A percentile compares a stretch with the other conserved stretches of the same genome.
Conservation (phyloP, 2,797 vertebrate species). For the Syngnathus rostellatus region DNA sequence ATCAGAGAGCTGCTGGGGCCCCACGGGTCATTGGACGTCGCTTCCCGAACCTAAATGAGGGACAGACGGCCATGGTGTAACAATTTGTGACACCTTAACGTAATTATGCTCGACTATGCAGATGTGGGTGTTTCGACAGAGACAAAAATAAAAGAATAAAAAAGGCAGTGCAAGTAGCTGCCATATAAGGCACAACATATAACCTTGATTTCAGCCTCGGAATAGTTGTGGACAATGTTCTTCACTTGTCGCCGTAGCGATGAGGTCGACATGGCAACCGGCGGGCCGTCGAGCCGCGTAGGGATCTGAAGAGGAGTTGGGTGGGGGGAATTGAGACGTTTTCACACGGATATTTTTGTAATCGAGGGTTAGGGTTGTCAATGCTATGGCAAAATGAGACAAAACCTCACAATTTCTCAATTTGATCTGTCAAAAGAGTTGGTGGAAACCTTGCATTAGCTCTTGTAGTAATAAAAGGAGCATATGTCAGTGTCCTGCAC, state of each 20-base stretch:
- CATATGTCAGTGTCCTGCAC: conserved; percentile 20
- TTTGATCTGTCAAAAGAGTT: neutral
- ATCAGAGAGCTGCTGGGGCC: conserved; percentile 91
- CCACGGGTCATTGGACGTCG: conserved; percentile 91
- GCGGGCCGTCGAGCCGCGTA: conserved; percentile 59
- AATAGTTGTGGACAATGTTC: conserved; percentile 94
- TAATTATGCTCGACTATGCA: conserved; percentile 5
- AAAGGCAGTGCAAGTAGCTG: conserved; percentile 8
- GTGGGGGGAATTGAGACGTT: conserved; percentile 26
- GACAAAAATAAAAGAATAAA: neutral
- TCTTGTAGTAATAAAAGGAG: neutral
- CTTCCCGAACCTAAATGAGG: conserved; percentile 74
- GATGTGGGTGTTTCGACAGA: conserved; percentile 2
- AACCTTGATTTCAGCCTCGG: conserved; percentile 94
- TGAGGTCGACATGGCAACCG: conserved; percentile 89
- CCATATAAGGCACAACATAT: conserved; percentile 19
- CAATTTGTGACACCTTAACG: conserved; percentile 9
- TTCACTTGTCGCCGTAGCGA: conserved; percentile 91
- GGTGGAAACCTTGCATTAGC: too few relatives aligned
- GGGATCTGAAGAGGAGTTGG: conserved; percentile 51
- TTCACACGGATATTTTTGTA: conserved; percentile 14
- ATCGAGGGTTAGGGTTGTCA: neutral
- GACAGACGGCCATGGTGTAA: neutral
- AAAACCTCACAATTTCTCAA: neutral
- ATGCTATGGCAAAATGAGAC: neutral